Evolutionary conservation across 2,888 invertebrate species (phyloP).

Genomic region (Abscondita cerata): DNA sequence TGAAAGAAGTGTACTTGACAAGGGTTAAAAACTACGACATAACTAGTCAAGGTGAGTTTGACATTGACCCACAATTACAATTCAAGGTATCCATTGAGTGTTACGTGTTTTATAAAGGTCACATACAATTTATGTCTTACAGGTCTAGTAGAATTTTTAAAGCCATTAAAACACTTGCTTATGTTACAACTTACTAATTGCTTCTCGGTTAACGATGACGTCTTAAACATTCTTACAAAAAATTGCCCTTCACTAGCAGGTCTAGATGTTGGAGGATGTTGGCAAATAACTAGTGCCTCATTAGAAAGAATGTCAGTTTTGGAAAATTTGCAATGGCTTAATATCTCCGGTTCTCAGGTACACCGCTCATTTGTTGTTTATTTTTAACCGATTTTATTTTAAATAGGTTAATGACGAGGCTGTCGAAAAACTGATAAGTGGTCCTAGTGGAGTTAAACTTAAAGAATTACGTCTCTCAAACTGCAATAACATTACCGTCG

Average conservation of each 20-base stretch:
- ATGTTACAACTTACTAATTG: conserved; percentile 49
- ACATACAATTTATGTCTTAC: conserved; percentile 32
- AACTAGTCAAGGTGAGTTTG: conserved; percentile 17
- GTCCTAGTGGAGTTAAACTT: conserved; percentile 46
- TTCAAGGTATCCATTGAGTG: conserved; percentile 1
- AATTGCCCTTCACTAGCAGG: conserved; percentile 59
- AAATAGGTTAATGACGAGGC: conserved; percentile 53
- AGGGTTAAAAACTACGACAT: conserved; percentile 32
- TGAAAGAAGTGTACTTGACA: conserved; percentile 48
- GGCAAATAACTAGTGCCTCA: conserved; percentile 51
- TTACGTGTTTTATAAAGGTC: conserved; percentile 6
- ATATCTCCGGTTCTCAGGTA: conserved; percentile 53
- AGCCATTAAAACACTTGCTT: conserved; percentile 44
- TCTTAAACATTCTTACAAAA: conserved; percentile 61
- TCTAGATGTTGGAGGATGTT: conserved; percentile 60
- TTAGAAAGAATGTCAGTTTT: conserved; percentile 46
- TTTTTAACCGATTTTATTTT: conserved; percentile 10
- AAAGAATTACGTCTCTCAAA: conserved; percentile 52
- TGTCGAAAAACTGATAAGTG: conserved; percentile 45
- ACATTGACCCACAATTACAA: conserved; percentile 3
- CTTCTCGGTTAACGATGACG: conserved; percentile 60
- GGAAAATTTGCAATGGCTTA: conserved; percentile 48
- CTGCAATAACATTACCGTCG: conserved; percentile 38
- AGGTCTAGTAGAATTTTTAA: conserved; percentile 50
- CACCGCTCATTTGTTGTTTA: neutral